Base-by-base conservation (phyloP, 2,888 invertebrate genomes). In the Danaus chrysippus region DNA sequence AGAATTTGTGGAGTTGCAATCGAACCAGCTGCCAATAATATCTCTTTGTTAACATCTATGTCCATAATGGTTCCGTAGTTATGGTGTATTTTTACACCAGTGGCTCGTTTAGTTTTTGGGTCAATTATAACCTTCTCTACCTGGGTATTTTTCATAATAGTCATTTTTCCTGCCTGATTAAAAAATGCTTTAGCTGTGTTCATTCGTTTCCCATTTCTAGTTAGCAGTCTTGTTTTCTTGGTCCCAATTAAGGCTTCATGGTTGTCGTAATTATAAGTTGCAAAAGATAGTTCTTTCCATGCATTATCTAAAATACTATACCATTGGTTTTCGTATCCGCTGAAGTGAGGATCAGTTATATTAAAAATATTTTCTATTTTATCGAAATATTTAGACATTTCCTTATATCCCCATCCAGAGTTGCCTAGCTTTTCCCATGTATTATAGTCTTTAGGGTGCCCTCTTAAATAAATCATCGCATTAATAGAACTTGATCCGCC, bases 401-500 rank as follows among this genome's bases (percentile, higher is more conserved):
- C 81, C 5, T 89, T 76, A 77, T 93, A 93, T 13, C 85, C 83
- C 93, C 93, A 93, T 5, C 90, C 91, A 0, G 70, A 43, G 68
- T 93, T 93, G 12, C 93, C 92, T 42, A 81, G 71, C 0, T 76
- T 75, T 55, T 89, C 84, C 94, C 94, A 94, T 57, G 82, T 77
- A 54, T 92, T 82, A 66, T 90, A 94, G 72, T 93, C 93, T 9
- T 76, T 73, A 0, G 77, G 82, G 70, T 91, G 92, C 0, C 93
- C 94, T 49, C 92, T 86, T 3, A 93, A 82, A 72, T 93, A 93
- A 58, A 94, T 81, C 92, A 93, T 93, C 53, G 91, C 93, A 73
- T 94, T 94, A 17, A 93, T 83, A 1, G 91, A 87, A 56, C 93
- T 93, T 0, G 92, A 92, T 10, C 94, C 94, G 42, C 94, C 93